Evolutionary conservation across 1,140 invertebrate species (phyloP), one percentile per base, ranked within the genome.

Genomic region (Megalopta genalis): DNA sequence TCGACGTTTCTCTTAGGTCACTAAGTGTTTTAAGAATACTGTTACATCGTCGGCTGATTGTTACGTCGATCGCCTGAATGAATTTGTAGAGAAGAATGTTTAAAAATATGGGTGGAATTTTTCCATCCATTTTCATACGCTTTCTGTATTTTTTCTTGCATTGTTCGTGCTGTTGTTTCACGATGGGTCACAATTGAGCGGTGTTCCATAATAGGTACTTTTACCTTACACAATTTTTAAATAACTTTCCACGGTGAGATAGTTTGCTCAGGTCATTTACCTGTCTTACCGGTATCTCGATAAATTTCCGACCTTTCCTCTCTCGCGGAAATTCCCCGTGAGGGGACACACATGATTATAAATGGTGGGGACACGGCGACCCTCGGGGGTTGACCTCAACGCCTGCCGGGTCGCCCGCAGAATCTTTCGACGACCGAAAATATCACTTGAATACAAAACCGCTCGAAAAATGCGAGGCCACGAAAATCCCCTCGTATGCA

Each of bases 351-450:
- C 75, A 71, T 65, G 77, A 78, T 78, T 78, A 72, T 73, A 78
- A 78, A 78, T 78, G 69, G 77, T 10, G 37, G 25, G 60, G 69
- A 39, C 69, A 37, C 32, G 32, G n/a, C 49, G 27, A 78, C 77
- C 77, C 77, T 78, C 12, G 69, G 69, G 69, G 52, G 69, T 73
- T 78, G 69, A 73, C 77, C 69, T 78, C 77, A 78, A 78, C 69
- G 70, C 68, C 60, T 65, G 69, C 57, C 69, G 27, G 42, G 27
- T 52, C 75, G 49, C 37, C 25, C 64, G 16, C 68, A 65, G 77
- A 78, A 78, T 78, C 77, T 78, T 78, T 78, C 77, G 32, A 65
- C 60, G 77, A 49, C 69, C 49, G 54, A 78, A 73, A 78, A 72
- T 78, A 73, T 73, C 37, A 57, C 68, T 39, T 42, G 77, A 78